Base-by-base conservation (phyloP, 2,113 vertebrate species). In the Macquaria australasica region DNA sequence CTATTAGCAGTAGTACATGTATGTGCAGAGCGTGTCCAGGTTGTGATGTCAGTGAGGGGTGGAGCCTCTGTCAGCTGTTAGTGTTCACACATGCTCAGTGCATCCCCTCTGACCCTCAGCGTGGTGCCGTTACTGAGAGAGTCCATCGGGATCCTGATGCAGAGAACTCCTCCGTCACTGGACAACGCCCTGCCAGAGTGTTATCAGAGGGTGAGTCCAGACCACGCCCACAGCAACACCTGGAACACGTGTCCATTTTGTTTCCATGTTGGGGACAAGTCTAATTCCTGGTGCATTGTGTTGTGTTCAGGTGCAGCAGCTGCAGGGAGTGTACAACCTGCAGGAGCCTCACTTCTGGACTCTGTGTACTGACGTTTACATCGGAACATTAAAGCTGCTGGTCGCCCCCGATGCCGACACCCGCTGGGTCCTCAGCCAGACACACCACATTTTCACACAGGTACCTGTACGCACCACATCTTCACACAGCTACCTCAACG, bases 331-430 rank as follows among this genome's bases (percentile, higher is more conserved):
- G 25, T 99, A 99, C 90, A 98, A 96, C 93, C 93, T 99, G 67
- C 97, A 98, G 60, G 98, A 99, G n/a, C 97, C 98, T 10, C 98
- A 99, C 70, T 99, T 99, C 94, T 99, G 98, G 98, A 99, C 98
- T 1, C 95, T 99, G 51, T 99, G 98, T 89, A 97, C 97, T 0
- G 98, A 99, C 50, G 97, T 99, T 83, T 98, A 98, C 76, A 96
- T 99, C 48, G 98, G 98, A 14, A 99, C 98, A 2, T 86, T 99
- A 69, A 99, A 99, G 93, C 95, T 99, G 88, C 89, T 98, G 9
- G 96, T 99, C 2, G 97, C 98, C 8, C 98, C 98, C 14, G 98
- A 99, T 68, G 97, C 98, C 23, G 98, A 99, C 88, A 93, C 97
- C 28, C 96, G 97, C 87, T 99, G 98, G 98, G 97, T 99, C 92